These are phyloP conservation scores for Diorhabda carinulata DNA, from an alignment of 1,140 invertebrate genomes.

Conservation along the genomic window DNA sequence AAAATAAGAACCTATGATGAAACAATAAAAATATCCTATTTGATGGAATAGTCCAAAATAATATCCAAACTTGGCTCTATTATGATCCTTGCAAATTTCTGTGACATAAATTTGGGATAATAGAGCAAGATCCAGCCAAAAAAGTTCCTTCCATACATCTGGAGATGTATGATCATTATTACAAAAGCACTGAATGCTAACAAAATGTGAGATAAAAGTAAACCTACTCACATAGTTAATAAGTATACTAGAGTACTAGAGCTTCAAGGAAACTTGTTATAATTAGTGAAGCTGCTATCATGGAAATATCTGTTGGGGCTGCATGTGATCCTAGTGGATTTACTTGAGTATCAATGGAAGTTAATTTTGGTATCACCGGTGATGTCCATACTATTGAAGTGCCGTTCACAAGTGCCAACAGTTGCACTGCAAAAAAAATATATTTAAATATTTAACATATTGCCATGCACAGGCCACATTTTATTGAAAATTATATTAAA, in stretches of 20 bases:
- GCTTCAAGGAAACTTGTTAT: constrained; percentile 61
- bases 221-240: no score
- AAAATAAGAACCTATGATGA: constrained; percentile 54
- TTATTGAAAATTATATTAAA: no score
- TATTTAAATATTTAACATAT: not conserved
- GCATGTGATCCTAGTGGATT: constrained; percentile 44
- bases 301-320: constrained; percentile 58
- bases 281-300: constrained; percentile 75
- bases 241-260: no score
- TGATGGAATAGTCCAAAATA: constrained; percentile 56
- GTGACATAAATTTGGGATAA: constrained; percentile 52
- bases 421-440: not conserved
- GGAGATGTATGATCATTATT: constrained; percentile 41
- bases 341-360: constrained; percentile 12
- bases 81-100: constrained; percentile 49
- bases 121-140: constrained; percentile 48
- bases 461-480: no score
- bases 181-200: constrained; percentile 45
- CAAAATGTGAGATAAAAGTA: constrained; percentile 26
- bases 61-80: constrained; percentile 50
- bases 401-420: not conserved
- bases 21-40: constrained; percentile 44
- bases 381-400: constrained; percentile 59
- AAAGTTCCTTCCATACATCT: constrained; percentile 49
- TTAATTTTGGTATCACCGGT: constrained; percentile 59